Evolutionary conservation across 2,888 invertebrate genomes (phyloP), one percentile per base, ranked within the genome.

Genomic region (Plebejus anna): DNA sequence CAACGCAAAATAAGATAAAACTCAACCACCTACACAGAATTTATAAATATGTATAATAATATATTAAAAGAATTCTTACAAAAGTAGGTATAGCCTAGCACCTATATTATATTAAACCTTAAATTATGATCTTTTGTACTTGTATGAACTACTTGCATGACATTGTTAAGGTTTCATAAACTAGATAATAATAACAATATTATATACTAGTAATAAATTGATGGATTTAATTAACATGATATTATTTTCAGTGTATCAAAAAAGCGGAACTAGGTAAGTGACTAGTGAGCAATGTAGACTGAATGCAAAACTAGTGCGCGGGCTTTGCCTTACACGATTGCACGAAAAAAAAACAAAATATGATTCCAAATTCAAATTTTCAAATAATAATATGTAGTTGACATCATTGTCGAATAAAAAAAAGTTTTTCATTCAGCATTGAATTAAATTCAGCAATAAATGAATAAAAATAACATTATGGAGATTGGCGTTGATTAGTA

Each of bases 191-290:
- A 66, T 66, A 66, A 5, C 2, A 5, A 13, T 76, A 59, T 22
- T 72, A 28, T 57, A 22, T 22, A 22, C 22, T 22, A 38, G 28
- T 32, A 32, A 32, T 32, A 32, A 32, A 32, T 32, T 38, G 47
- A 47, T 7, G 22, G 73, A 76, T 80, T 80, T 81, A 81, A 82
- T 77, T 59, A 75, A 79, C 77, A 83, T 83, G 84, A 88, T 88
- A 83, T 91, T 90, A 87, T 89, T 92, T 92, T 89, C 92, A 92
- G 92, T 92, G 92, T 88, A 90, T 90, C 92, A 91, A 86, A 89
- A 86, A 89, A 86, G 85, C 81, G 91, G 92, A 88, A 80, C 87
- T 87, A 89, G 92, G 92, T 92, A 88, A 92, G 92, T n/a, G n/a
- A n/a, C n/a, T n/a, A n/a, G n/a, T 92, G 73, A 80, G 81, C 79